Percentiles rank a stretch among this genome's conserved stretches.
These are phyloP conservation scores for Pyrrhosoma nymphula DNA, from an alignment of 2,888 invertebrate genomes.

Conservation along the genomic window DNA sequence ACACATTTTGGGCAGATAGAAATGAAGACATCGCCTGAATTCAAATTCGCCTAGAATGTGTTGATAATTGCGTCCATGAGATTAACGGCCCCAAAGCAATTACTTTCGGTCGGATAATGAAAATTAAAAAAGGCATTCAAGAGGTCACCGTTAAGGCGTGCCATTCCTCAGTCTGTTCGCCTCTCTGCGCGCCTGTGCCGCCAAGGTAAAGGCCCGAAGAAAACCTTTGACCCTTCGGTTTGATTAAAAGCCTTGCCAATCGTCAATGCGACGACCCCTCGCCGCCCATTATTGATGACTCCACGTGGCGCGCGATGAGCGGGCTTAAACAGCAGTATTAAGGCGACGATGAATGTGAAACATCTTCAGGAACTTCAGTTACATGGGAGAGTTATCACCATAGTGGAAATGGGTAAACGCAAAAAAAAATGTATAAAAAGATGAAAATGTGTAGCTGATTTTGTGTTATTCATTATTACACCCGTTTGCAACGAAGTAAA, in stretches of 20 bases:
- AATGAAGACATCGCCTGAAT: not conserved
- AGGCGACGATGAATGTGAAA: not conserved
- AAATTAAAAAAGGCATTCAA: not conserved
- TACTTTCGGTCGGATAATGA: not conserved
- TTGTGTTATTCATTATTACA: too few species aligned
- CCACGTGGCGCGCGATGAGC: not conserved
- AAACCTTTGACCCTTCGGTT: not conserved
- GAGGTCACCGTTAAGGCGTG: not conserved
- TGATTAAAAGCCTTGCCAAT: slow-evolving; percentile 47
- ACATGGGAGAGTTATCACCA: not conserved
- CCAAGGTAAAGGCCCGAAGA: not conserved
- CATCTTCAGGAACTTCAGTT: not conserved
- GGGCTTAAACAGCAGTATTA: not conserved
- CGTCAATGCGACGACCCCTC: not conserved
- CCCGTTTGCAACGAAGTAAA: too few species aligned
- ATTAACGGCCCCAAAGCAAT: not conserved
- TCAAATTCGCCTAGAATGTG: too few species aligned
- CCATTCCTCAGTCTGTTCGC: not conserved
- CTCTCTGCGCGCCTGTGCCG: not conserved
- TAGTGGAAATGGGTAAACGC: not conserved
- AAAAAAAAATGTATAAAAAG: too few species aligned
- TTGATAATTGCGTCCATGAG: not conserved
- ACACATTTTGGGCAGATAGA: too few species aligned
- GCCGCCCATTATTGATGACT: slow-evolving; percentile 21
- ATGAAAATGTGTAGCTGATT: too few species aligned